Percentiles rank a stretch among this genome's conserved stretches.
Conservation (phyloP, 2,113 vertebrate species). For the Theristicus caerulescens region DNA sequence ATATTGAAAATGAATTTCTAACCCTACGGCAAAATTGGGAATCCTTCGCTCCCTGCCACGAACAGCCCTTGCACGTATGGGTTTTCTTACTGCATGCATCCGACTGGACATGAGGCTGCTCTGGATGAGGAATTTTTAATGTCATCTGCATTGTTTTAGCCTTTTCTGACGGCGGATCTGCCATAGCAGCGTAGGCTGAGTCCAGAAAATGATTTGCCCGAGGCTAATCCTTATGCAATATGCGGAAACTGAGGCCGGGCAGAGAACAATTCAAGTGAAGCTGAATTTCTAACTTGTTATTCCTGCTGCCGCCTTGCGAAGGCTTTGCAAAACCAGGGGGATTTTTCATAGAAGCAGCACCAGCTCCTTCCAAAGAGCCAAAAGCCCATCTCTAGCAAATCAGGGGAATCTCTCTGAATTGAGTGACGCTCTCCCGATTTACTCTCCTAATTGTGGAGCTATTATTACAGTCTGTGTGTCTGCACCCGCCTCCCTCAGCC, state of each 20-base stretch:
- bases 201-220: not conserved
- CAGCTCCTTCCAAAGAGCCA: not conserved
- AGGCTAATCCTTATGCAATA: not conserved
- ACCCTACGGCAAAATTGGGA: not conserved
- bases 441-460: constrained; percentile 14
- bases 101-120: not conserved
- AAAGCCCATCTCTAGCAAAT: not conserved
- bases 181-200: not conserved
- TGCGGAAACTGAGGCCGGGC: not conserved
- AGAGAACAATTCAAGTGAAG: not conserved
- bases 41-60: accelerated
- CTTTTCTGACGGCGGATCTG: not conserved
- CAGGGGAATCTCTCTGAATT: not conserved
- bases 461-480: not conserved
- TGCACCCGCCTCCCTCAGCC: not conserved
- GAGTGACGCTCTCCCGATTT: constrained; percentile 21
- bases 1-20: not conserved
- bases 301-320: not conserved
- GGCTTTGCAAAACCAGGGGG: not conserved
- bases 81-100: accelerated
- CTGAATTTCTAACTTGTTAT: not conserved
- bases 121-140: not conserved
- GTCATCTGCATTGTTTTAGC: not conserved
- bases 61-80: accelerated
- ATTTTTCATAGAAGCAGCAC: not conserved